Conservation (phyloP, 2,797 vertebrate genomes). For the Aythya fuligula region DNA sequence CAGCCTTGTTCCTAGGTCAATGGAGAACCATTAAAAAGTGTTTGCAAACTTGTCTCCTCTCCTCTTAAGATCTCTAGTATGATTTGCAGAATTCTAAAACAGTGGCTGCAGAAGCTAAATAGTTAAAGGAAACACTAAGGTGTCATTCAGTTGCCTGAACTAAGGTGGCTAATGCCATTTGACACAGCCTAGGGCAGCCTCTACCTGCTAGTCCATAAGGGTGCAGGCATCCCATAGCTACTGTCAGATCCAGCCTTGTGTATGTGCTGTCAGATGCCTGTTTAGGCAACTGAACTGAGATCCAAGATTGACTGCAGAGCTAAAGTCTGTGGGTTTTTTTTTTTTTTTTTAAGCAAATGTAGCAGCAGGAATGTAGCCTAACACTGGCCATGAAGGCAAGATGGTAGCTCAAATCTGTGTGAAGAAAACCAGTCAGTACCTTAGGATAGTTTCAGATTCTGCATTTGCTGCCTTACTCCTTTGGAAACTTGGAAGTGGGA, state of each 20-base stretch:
- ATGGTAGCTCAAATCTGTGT: neutral
- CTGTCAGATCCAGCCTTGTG: neutral
- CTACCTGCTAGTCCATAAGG: neutral
- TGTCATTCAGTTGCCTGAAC: neutral
- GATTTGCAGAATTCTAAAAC: neutral
- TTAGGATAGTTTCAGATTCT: neutral
- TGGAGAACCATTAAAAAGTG: neutral
- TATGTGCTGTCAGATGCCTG: neutral
- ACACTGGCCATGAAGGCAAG: neutral
- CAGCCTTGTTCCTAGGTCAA: neutral
- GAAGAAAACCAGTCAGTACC: neutral
- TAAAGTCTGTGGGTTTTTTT: neutral
- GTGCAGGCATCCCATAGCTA: neutral
- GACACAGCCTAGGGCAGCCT: neutral
- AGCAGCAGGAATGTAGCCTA: neutral
- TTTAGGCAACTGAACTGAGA: neutral
- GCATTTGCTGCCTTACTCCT: neutral
- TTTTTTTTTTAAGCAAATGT: neutral
- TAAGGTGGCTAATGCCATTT: neutral
- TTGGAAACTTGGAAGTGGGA: neutral
- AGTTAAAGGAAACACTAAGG: neutral
- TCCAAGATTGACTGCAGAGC: neutral
- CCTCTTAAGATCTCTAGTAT: neutral
- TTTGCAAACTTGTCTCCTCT: neutral
- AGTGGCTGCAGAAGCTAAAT: neutral